phyloP scores from a whole-genome alignment of 2,113 vertebrate genomes.

The Pangasianodon hypophthalmus region DNA sequence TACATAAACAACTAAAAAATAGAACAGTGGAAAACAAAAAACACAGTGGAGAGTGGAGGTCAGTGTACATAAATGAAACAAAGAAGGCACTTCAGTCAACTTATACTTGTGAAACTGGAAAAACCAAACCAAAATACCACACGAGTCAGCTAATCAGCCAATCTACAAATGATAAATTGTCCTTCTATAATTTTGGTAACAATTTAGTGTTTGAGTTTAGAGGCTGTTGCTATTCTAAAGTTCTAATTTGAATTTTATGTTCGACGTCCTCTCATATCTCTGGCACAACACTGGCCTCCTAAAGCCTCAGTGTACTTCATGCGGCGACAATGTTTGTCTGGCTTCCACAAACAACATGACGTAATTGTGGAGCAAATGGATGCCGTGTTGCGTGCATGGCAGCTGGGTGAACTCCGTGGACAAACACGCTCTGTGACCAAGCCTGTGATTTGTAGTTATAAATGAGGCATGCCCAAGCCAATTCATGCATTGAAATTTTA shows the following conservation, averaged over 20 bases:
- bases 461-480: background rate
- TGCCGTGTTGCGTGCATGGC: background rate
- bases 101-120: background rate
- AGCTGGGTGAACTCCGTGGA: background rate
- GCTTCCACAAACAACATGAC: background rate
- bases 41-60: background rate
- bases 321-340: background rate
- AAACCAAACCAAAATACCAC: background rate
- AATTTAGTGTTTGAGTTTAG: background rate
- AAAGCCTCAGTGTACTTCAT: background rate
- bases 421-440: background rate
- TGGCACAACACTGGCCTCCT: background rate
- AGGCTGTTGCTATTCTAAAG: background rate
- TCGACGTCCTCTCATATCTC: background rate
- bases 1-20: too few species aligned
- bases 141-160: background rate
- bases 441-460: background rate
- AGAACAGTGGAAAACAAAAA: too few species aligned
- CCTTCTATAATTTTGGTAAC: background rate
- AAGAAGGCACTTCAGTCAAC: background rate
- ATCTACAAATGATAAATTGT: background rate
- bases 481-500: background rate
- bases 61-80: background rate
- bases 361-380: background rate
- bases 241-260: background rate